Evolutionary conservation across 2,888 invertebrate genomes (phyloP).

Genomic region (Drosophila kuntzei): DNA sequence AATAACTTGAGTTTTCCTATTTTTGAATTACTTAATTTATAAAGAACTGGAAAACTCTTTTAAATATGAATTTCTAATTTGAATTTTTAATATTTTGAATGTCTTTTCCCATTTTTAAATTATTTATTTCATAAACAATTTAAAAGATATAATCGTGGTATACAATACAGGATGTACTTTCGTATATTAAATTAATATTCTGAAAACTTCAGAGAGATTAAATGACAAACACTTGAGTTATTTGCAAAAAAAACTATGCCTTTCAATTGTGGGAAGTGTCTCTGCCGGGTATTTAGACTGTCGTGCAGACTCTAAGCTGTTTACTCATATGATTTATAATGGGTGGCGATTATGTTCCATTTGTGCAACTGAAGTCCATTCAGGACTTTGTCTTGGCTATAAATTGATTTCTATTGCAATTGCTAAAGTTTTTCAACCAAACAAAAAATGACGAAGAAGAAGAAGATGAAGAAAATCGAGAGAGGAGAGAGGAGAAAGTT

Average conservation of each 20-base stretch:
- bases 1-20: too few species aligned
- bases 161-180: neutral
- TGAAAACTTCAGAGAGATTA: neutral
- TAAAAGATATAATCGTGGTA: too few species aligned
- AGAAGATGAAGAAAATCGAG: neutral
- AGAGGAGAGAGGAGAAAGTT: neutral
- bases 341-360: constrained; percentile 18
- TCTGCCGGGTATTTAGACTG: neutral
- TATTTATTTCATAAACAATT: too few species aligned
- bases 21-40: too few species aligned
- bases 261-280: neutral
- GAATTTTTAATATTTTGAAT: too few species aligned
- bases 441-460: neutral
- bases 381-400: constrained; percentile 17
- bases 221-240: neutral
- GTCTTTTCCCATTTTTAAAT: too few species aligned
- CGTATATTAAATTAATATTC: neutral
- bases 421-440: constrained; percentile 40
- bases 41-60: too few species aligned
- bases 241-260: neutral
- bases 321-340: constrained; percentile 13
- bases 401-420: constrained; percentile 55
- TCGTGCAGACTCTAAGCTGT: neutral
- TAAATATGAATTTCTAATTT: too few species aligned
- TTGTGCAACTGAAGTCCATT: constrained; percentile 12